Evolutionary conservation across 2,888 invertebrate genomes (phyloP), one percentile per base, ranked within the genome.

Genomic region (Linnaemya tessellans): DNA sequence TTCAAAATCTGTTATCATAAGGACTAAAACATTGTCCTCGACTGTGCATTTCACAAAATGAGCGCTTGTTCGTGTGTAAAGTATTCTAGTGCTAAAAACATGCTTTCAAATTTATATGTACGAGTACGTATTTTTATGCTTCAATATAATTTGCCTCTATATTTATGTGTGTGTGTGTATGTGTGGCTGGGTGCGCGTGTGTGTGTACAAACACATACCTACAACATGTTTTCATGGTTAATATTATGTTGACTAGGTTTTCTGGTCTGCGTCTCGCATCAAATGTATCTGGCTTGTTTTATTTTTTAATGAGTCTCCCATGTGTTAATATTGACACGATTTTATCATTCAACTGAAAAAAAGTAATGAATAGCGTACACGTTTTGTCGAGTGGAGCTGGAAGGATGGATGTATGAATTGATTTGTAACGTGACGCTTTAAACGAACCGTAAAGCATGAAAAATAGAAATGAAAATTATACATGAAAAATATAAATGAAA

Each of bases 291-390:
- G 77, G 4, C 67, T 46, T 60, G 46, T 67, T 77, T 77, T 22
- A 56, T 41, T 56, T 64, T 77, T 77, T 67, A 77, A 77, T 58
- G 67, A 58, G 43, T 77, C 77, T 67, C 67, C 10, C 35, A 67
- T 67, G 77, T 67, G 77, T 67, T 77, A 49, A 58, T 67, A 56
- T 77, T 67, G 58, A 68, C 77, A 67, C 65, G 35, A 35, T 46
- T 58, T 77, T 67, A 38, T 77, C 46, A 67, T 58, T 77, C n/a
- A 10, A 38, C 10, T 22, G 7, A 7, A 60, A 13, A 60, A 38
- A 49, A 62, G 58, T 0, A 22, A 49, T 62, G 15, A 49, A 20
- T 22, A 49, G 18, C 10, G 10, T 30, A 10, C 25, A 11, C 43
- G n/a, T 41, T 15, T 41, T 25, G 22, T 15, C 8, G 8, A 30